Evolutionary conservation across 2,888 invertebrate species (phyloP).

Genomic region (Eristalinus aeneus): DNA sequence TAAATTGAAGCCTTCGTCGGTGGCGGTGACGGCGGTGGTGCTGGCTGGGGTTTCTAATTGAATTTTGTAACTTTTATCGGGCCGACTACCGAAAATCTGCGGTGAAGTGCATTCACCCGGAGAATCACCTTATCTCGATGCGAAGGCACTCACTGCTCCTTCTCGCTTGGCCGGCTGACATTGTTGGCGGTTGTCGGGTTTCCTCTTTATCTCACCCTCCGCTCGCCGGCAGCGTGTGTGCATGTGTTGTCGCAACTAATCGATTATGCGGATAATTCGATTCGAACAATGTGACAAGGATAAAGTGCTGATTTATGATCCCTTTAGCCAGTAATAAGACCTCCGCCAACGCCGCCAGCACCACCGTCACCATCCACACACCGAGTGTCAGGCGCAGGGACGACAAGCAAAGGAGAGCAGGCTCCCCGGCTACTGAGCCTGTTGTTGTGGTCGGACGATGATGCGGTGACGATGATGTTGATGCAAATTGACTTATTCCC

Average conservation of each 20-base stretch:
- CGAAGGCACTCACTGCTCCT: neutral
- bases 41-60: conserved; percentile 21
- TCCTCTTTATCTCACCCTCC: neutral
- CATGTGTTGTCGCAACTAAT: conserved; percentile 14
- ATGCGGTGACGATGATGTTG: conserved; percentile 17
- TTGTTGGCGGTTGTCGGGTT: neutral
- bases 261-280: conserved; percentile 43
- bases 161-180: neutral
- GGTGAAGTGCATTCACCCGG: conserved; percentile 29
- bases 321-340: conserved; percentile 21
- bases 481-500: conserved; percentile 30
- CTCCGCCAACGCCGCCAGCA: neutral
- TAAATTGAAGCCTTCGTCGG: neutral
- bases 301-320: conserved; percentile 27
- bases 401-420: conserved; percentile 9
- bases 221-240: neutral
- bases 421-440: neutral
- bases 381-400: neutral
- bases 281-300: conserved; percentile 31
- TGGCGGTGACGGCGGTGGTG: neutral
- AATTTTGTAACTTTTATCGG: conserved; percentile 45
- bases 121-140: conserved; percentile 7
- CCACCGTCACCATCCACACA: neutral
- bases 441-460: conserved; percentile 6
- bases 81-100: conserved; percentile 11